Evolutionary conservation across 2,888 invertebrate species (phyloP).

Genomic region (Ctenicera cuprea): DNA sequence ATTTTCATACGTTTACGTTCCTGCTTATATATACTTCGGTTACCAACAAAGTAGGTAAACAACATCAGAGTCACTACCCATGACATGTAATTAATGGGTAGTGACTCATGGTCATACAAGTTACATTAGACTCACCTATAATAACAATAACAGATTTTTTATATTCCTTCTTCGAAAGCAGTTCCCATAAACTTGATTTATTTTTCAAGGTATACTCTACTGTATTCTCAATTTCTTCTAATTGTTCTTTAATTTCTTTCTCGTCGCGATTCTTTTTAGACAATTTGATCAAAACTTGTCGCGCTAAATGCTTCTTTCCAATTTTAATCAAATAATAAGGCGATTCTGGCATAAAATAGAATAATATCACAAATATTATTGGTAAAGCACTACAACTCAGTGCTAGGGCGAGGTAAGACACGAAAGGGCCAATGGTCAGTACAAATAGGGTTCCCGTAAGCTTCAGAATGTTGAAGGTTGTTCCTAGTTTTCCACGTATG

Average conservation of each 20-base stretch:
- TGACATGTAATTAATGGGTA: no score
- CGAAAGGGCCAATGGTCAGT: conserved; percentile 69
- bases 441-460: conserved; percentile 69
- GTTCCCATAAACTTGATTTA: conserved; percentile 65
- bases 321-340: conserved; percentile 70
- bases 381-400: conserved; percentile 67
- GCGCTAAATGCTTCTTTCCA: conserved; percentile 67
- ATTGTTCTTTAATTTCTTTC: conserved; percentile 65
- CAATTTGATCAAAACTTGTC: conserved; percentile 62
- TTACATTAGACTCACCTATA: conserved; percentile 68
- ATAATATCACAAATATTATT: conserved; percentile 66
- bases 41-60: no score
- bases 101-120: no score
- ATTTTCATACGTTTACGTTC: no score
- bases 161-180: conserved; percentile 61
- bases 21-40: no score
- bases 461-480: conserved; percentile 68
- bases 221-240: conserved; percentile 61
- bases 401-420: conserved; percentile 67
- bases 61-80: no score
- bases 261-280: conserved; percentile 42
- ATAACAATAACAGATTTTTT: conserved; percentile 71
- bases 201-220: conserved; percentile 67
- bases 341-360: conserved; percentile 72
- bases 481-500: conserved; percentile 71